Evolutionary conservation across 2,888 invertebrate species (phyloP), one percentile per base, ranked within the genome.

Genomic region (Papilio demoleus): DNA sequence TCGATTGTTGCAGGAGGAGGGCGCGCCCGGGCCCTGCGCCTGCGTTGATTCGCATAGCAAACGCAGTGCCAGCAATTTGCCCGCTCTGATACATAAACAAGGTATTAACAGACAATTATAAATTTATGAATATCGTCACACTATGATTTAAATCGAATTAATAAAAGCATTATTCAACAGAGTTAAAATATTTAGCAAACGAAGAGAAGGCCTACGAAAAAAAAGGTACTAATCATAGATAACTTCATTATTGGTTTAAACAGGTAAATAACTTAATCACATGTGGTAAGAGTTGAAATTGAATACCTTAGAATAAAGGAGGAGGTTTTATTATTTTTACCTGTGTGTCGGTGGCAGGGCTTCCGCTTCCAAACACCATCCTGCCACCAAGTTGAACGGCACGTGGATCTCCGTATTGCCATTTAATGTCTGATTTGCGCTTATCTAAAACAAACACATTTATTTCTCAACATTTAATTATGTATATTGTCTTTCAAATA

Each of bases 281-380:
- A n/a, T n/a, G n/a, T n/a, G n/a, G n/a, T n/a, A n/a, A n/a, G n/a
- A n/a, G n/a, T n/a, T n/a, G n/a, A n/a, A n/a, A 31, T 31, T 31
- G 31, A 31, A 31, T 31, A 31, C n/a, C n/a, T n/a, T n/a, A n/a
- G n/a, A n/a, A n/a, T n/a, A n/a, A n/a, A n/a, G n/a, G n/a, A n/a
- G n/a, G n/a, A n/a, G n/a, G n/a, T n/a, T n/a, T n/a, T n/a, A n/a
- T n/a, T n/a, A n/a, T n/a, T n/a, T n/a, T n/a, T 67, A 91, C 92
- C 92, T 96, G 88, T 95, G 97, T 47, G 94, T 94, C 12, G 93
- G 82, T 58, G 96, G 95, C 74, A 98, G 88, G n/a, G 94, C 93
- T 65, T 97, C 93, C 1, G 97, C 97, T 83, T 98, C 97, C 86
- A 98, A 97, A 83, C 99, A 97, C 99, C 99, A 99, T 19, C 98